These are phyloP conservation scores for Blastomussa wellsi DNA, from an alignment of 92 coral and sea anemone genomes.

Conservation along the genomic window DNA sequence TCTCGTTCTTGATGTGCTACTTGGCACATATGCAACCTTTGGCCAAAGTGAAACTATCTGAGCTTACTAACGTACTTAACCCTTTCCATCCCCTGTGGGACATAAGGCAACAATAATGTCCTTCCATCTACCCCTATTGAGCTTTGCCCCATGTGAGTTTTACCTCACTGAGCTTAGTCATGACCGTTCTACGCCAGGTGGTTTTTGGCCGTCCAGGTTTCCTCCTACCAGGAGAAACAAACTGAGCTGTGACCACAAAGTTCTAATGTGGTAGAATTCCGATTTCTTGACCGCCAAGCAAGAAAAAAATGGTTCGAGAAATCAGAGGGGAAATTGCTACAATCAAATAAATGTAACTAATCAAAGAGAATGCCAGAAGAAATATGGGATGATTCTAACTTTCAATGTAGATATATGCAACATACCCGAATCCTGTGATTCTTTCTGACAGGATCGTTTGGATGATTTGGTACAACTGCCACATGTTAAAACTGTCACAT, in stretches of 20 bases:
- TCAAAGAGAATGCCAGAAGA: neutral
- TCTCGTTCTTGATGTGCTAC: no score
- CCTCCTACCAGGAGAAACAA: neutral
- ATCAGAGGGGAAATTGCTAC: no score
- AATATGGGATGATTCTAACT: neutral
- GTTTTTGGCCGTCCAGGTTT: neutral
- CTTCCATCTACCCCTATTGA: neutral
- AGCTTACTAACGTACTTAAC: no score
- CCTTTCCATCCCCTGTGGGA: neutral
- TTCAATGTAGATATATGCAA: neutral
- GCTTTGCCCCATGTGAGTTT: neutral
- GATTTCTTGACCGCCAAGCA: no score
- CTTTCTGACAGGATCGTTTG: neutral
- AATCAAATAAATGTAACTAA: no score
- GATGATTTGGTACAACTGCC: slow-evolving; percentile 23
- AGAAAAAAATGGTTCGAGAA: no score
- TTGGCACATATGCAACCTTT: no score
- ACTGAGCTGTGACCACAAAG: no score
- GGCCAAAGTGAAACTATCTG: no score
- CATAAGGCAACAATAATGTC: neutral
- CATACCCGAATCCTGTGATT: slow-evolving; percentile 20
- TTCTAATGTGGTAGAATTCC: no score
- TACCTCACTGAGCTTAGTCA: neutral
- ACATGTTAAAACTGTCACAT: slow-evolving; percentile 54
- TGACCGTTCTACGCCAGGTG: neutral